Conservation (phyloP, 2,797 vertebrate species). For the Myotis daubentonii region DNA sequence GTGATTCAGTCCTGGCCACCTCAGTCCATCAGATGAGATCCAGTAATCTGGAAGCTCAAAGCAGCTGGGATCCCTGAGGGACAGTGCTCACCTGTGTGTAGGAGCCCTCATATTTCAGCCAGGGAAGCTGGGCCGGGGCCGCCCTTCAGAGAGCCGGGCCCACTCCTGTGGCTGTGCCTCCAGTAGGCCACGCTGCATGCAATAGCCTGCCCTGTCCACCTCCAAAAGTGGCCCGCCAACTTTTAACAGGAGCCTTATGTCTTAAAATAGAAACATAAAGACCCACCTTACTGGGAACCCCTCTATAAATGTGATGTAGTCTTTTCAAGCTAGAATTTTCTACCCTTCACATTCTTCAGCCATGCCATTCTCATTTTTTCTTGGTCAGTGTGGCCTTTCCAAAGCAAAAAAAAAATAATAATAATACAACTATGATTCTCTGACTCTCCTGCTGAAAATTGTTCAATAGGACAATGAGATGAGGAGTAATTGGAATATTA, state of each 20-base stretch:
- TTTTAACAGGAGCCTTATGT: background rate
- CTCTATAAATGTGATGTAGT: background rate
- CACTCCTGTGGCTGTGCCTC: rapidly evolving
- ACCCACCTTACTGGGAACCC: background rate
- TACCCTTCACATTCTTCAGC: background rate
- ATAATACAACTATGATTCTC: no score
- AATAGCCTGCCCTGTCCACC: background rate
- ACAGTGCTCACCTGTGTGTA: background rate
- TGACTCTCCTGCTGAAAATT: background rate
- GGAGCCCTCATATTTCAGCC: background rate
- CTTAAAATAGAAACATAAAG: background rate
- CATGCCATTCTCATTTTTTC: background rate
- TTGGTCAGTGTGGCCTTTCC: background rate
- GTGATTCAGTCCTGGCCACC: background rate
- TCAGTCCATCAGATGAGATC: background rate
- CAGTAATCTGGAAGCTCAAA: background rate
- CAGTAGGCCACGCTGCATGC: rapidly evolving
- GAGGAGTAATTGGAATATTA: background rate
- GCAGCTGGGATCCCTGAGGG: background rate
- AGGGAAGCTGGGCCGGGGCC: background rate
- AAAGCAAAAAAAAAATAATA: background rate
- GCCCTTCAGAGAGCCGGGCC: background rate
- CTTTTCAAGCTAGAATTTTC: background rate
- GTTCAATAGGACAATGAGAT: background rate
- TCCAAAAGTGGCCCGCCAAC: background rate